Evolutionary conservation across 2,888 invertebrate genomes (phyloP).

Genomic region (Acanthosepion pharaonis): DNA sequence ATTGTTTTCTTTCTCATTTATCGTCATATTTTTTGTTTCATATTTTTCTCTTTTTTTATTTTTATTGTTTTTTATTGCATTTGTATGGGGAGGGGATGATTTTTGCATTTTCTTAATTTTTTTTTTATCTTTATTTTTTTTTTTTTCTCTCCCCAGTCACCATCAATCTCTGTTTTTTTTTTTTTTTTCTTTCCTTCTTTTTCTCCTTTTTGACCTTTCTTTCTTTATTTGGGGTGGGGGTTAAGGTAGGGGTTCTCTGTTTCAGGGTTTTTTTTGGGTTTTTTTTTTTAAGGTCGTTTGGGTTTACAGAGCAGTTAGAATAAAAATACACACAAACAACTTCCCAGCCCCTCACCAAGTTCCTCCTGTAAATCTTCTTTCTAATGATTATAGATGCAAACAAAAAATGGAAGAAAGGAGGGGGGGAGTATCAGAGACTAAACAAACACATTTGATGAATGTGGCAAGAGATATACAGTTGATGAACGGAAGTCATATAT

Average conservation of each 20-base stretch:
- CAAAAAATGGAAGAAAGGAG: not conserved
- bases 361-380: not conserved
- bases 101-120: not conserved
- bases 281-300: not conserved
- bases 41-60: not conserved
- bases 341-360: not conserved
- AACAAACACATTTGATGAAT: slow-evolving; percentile 33
- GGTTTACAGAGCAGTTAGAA: not conserved
- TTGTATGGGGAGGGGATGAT: too few species aligned
- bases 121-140: not conserved
- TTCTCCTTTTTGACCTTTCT: not conserved
- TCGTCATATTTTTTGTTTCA: not conserved
- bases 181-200: not conserved
- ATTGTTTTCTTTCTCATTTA: not conserved
- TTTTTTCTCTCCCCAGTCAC: not conserved
- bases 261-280: not conserved
- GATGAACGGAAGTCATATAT: not conserved
- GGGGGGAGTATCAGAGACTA: not conserved
- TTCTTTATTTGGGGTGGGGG: not conserved
- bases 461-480: not conserved
- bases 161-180: not conserved
- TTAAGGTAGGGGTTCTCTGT: not conserved
- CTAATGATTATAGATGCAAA: not conserved
- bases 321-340: not conserved
- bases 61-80: not conserved